These are phyloP conservation scores for Caenorhabditis sp. DNA, from an alignment of 2,888 invertebrate genomes.

Conservation along the genomic window DNA sequence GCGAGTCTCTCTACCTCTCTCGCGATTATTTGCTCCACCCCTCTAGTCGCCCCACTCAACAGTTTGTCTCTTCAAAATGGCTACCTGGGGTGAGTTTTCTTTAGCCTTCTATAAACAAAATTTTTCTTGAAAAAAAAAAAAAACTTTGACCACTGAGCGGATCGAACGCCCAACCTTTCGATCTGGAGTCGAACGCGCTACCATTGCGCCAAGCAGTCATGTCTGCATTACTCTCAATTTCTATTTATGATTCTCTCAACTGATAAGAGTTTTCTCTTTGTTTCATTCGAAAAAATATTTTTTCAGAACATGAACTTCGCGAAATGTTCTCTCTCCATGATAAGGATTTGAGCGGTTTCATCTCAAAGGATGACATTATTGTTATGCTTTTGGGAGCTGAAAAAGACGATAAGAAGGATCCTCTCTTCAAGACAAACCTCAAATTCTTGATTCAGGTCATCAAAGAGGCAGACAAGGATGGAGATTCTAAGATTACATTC, in stretches of 20 bases:
- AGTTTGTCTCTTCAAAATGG: slow-evolving; percentile 13
- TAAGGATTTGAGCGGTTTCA: slow-evolving; percentile 64
- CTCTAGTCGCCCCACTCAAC: not conserved
- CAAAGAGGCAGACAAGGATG: slow-evolving; percentile 66
- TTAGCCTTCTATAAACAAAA: not conserved
- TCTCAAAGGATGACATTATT: slow-evolving; percentile 64
- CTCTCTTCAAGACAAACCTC: slow-evolving; percentile 65
- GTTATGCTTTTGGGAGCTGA: slow-evolving; percentile 66
- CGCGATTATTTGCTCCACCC: not conserved
- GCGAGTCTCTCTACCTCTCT: no score
- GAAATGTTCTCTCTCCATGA: slow-evolving; percentile 62
- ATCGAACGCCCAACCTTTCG: slow-evolving; percentile 63
- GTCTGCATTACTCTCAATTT: not conserved
- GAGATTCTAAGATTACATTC: slow-evolving; percentile 65
- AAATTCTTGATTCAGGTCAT: slow-evolving; percentile 65
- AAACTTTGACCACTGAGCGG: slow-evolving; percentile 59
- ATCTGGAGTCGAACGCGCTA: slow-evolving; percentile 64
- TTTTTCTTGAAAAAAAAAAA: slow-evolving; percentile 12
- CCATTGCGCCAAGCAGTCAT: slow-evolving; percentile 60
- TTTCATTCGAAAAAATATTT: no score
- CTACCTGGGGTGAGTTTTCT: slow-evolving; percentile 35
- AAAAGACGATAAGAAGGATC: slow-evolving; percentile 64
- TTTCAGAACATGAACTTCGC: slow-evolving; percentile 57
- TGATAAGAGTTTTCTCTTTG: not conserved
- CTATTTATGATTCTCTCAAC: not conserved